Evolutionary conservation across 2,113 vertebrate genomes (phyloP).

Genomic region (Clinocottus analis): DNA sequence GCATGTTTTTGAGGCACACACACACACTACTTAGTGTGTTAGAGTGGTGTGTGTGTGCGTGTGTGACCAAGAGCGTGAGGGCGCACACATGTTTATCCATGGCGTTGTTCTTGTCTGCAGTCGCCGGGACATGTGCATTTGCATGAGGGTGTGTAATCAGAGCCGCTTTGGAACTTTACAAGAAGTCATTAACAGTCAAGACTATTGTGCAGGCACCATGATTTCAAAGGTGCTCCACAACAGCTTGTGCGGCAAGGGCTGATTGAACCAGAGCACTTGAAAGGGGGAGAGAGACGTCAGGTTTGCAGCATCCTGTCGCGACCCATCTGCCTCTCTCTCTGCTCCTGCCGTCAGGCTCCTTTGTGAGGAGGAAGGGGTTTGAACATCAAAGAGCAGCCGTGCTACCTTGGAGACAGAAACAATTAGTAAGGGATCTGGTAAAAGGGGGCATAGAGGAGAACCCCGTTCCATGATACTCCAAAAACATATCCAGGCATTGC

Average conservation of each 20-base stretch:
- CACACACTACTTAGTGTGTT: constrained; percentile 19
- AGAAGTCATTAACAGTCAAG: constrained; percentile 87
- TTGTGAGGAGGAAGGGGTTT: constrained; percentile 83
- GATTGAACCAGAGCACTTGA: constrained; percentile 87
- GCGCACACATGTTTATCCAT: constrained; percentile 26
- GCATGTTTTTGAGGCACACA: constrained; percentile 44
- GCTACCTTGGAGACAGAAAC: constrained; percentile 84
- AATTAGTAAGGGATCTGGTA: constrained; percentile 83
- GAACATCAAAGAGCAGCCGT: constrained; percentile 84
- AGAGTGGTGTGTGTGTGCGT: neutral
- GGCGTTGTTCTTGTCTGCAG: constrained; percentile 36
- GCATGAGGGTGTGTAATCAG: constrained; percentile 79
- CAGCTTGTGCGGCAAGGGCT: constrained; percentile 85
- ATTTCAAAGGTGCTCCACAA: constrained; percentile 88
- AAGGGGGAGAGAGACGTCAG: constrained; percentile 86
- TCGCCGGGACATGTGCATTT: constrained; percentile 54
- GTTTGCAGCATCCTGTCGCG: constrained; percentile 84
- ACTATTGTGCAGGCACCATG: constrained; percentile 84
- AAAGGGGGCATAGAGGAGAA: constrained; percentile 72
- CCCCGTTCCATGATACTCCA: constrained; percentile 49
- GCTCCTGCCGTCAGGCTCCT: constrained; percentile 79
- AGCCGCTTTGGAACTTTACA: constrained; percentile 84
- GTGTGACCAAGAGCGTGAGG: constrained; percentile 16
- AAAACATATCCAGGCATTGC: constrained; percentile 53
- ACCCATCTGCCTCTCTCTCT: constrained; percentile 85